Evolutionary conservation across 1,140 invertebrate species (phyloP), one percentile per base, ranked within the genome.

Genomic region (Dreissena polymorpha): DNA sequence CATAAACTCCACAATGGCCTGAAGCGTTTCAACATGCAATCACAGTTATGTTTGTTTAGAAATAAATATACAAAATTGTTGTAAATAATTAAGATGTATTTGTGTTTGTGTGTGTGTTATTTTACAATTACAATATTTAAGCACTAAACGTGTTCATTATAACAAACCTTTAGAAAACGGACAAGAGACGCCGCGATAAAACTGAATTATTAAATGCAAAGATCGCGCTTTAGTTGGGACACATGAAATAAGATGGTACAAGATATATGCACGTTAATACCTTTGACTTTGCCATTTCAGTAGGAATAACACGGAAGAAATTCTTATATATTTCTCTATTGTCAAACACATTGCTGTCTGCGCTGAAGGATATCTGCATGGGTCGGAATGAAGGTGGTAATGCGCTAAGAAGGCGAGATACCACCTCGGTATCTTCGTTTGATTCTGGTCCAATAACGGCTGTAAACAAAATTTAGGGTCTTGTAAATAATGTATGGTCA

Each of bases 261-360:
- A 5, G 39, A 39, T 39, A 39, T 39, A 39, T 39, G 39, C 39
- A n/a, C n/a, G n/a, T n/a, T n/a, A n/a, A n/a, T 60, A 60, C 57
- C 57, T 60, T 23, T n/a, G 21, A 18, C 2, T 3, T 60, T 5
- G 57, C 57, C 21, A 23, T 60, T 60, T 75, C 73, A 13, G 73
- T 18, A 16, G 73, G 73, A 63, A 75, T 63, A 27, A 75, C 73
- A 27, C 73, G 57, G 29, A 75, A 75, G 53, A 75, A 63, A 29
- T 75, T 75, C n/a, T 55, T n/a, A 57, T 60, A 75, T 18, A 21
- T 27, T 18, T 25, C 39, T 39, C 57, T 75, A 39, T 75, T 21
- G 0, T 18, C 14, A 10, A 75, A 63, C 29, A 49, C 10, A 18
- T 21, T 23, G 13, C 16, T 23, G 25, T 21, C 55, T 18, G 73